Evolutionary conservation across 1,140 invertebrate genomes (phyloP), one percentile per base, ranked within the genome.

Genomic region (Drosophila triauraria): DNA sequence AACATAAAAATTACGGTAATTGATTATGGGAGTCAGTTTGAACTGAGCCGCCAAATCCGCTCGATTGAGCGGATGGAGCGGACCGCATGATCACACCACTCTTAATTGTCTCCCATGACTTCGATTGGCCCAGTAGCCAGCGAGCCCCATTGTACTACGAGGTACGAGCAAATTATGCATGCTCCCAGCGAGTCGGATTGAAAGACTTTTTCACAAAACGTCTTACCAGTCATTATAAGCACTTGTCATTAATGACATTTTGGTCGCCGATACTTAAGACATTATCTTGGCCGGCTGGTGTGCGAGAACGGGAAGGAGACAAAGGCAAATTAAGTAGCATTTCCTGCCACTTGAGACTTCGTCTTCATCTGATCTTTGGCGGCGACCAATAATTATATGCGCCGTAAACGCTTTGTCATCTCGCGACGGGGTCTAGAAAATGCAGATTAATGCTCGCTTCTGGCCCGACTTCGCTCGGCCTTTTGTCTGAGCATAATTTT

Each of bases 231-330:
- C 85, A 88, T 88, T 88, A 88, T 85, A 67, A 50, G 85, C 84
- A 88, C 88, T 88, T 88, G 84, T 77, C 84, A 90, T 90, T 88
- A 88, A 88, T 88, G 85, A 88, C 84, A 88, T 81, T 88, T 90
- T 64, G 85, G 75, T 67, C 64, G 75, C 78, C 78, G 78, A 90
- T 90, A 90, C 80, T 84, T 80, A 81, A 84, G 74, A 75, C 78
- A 81, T 80, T 83, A 84, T 74, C 65, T 40, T 47, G n/a, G 5
- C 38, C 2, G 20, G 25, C 20, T 23, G 32, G 27, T 38, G 42
- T 27, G 8, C 35, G 38, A 54, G 38, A 53, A 13, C 5, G 51
- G 6, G 44, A 25, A 44, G n/a, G 8, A 8, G 15, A 79, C 48
- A 82, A 70, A 82, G 78, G 75, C 67, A 85, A 90, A 90, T 88